Conservation (phyloP, 2,113 vertebrate species). For the Bubo scandiacus region DNA sequence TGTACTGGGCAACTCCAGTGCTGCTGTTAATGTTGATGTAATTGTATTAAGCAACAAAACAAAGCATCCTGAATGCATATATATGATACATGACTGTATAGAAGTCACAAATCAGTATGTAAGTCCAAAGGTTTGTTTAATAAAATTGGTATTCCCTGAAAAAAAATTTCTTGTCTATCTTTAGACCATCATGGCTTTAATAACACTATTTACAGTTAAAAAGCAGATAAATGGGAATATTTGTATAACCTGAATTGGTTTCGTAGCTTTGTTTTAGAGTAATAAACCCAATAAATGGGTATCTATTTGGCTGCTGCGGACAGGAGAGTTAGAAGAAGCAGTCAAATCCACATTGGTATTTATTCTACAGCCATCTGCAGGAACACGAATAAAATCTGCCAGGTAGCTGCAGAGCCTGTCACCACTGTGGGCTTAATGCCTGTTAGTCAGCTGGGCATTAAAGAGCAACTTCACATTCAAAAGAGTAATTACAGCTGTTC, state of each 20-base stretch:
- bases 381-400: background rate
- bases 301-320: background rate
- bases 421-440: background rate
- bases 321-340: background rate
- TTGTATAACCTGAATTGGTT: accelerated
- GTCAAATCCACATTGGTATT: background rate
- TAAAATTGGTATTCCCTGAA: background rate
- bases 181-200: background rate
- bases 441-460: background rate
- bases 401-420: background rate
- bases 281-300: background rate
- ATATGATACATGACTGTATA: background rate
- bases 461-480: background rate
- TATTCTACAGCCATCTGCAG: background rate
- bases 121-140: background rate
- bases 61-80: background rate
- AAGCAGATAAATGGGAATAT: background rate
- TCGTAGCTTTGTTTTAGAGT: background rate
- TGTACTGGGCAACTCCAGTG: background rate
- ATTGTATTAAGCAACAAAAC: background rate
- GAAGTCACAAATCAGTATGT: background rate
- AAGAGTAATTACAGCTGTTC: background rate
- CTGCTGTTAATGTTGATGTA: background rate
- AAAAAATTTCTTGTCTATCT: background rate
- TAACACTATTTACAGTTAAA: background rate